Percentiles rank a stretch among this genome's conserved stretches.
phyloP scores from a whole-genome alignment of 1,140 invertebrate genomes.

The Ladona fulva region DNA sequence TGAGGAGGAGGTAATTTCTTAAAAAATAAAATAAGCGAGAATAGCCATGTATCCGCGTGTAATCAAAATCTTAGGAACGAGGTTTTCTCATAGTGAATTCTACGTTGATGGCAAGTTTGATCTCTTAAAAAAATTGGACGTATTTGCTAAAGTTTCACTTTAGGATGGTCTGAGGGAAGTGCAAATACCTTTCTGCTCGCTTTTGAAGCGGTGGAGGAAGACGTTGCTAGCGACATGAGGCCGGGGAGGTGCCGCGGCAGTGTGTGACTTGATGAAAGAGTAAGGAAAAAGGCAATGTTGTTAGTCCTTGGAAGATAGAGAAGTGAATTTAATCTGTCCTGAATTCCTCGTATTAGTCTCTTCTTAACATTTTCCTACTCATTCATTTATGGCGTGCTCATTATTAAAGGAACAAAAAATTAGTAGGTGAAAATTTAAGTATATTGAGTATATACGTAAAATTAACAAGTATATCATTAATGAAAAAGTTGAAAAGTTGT shows the following conservation, averaged over 20 bases:
- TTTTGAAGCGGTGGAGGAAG: not conserved
- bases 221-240: too few species aligned
- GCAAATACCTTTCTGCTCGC: not conserved
- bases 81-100: not conserved
- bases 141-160: not conserved
- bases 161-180: not conserved
- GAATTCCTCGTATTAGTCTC: not conserved
- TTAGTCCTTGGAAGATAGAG: not conserved
- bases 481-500: not conserved
- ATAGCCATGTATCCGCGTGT: not conserved
- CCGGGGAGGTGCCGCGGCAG: too few species aligned
- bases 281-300: not conserved
- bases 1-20: too few species aligned
- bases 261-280: too few species aligned
- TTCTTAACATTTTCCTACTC: slow-evolving; percentile 1
- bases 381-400: slow-evolving; percentile 4
- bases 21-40: too few species aligned
- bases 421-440: slow-evolving; percentile 2
- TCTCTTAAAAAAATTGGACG: not conserved
- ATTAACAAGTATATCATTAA: not conserved
- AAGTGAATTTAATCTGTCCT: not conserved
- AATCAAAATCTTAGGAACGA: not conserved
- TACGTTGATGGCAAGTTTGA: not conserved
- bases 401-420: slow-evolving; percentile 5
- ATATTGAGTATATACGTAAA: slow-evolving; percentile 7